Conservation (phyloP, 2,797 vertebrate species). For the Rhincodon typus region DNA sequence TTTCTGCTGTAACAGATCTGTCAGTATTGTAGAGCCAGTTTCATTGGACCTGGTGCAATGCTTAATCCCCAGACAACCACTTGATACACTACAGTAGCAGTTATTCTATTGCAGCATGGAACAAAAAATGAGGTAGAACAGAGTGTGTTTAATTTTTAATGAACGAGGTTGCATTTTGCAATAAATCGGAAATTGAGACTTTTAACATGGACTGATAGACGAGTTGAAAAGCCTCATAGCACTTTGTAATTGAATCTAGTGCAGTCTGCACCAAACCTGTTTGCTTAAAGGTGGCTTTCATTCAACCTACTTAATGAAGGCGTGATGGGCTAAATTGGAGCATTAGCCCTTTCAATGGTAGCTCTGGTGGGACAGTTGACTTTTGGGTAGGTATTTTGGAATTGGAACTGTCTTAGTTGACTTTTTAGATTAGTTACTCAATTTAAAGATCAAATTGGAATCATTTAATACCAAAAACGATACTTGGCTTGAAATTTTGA, state of each 20-base stretch:
- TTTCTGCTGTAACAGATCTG: background rate
- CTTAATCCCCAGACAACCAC: background rate
- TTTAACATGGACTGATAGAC: too few species aligned
- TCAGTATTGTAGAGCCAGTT: background rate
- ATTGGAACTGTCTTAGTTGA: background rate
- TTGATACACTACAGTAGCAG: background rate
- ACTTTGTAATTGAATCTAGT: slow-evolving; percentile 10
- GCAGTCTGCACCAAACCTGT: background rate
- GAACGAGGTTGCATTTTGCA: background rate
- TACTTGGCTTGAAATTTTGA: background rate
- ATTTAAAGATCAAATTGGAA: background rate
- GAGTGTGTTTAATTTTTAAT: background rate
- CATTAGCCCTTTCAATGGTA: background rate
- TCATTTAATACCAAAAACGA: background rate
- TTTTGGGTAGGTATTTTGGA: background rate
- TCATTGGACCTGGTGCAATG: background rate
- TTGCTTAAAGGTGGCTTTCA: background rate
- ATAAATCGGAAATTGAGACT: background rate
- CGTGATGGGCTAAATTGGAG: background rate
- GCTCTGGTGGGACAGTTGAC: background rate
- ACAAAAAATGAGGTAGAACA: background rate
- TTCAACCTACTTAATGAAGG: background rate
- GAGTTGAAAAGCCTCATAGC: background rate
- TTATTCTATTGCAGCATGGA: background rate
- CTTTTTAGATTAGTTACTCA: background rate